Evolutionary conservation across 2,888 invertebrate genomes (phyloP), one percentile per base, ranked within the genome.

Genomic region (Trichopria drosophilae): DNA sequence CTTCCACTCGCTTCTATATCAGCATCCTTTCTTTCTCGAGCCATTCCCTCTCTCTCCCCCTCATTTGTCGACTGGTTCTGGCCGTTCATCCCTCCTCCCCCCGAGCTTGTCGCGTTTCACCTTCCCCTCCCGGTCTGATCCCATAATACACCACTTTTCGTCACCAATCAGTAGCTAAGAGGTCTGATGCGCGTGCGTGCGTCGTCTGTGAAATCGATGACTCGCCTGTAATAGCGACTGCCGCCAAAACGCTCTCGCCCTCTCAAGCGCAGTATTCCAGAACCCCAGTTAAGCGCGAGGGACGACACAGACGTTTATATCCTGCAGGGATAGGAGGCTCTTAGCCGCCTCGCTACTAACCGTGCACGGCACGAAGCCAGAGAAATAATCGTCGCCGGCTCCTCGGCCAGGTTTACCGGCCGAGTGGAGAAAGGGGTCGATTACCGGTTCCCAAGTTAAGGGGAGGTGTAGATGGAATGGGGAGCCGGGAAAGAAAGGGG

Each of bases 151-250:
- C 32, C 59, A 62, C 58, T 59, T 62, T 63, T 60, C 61, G 59
- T 61, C 60, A 60, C 60, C 60, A 60, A 63, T 61, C 61, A 63
- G 61, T 56, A 59, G 57, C 58, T 51, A 55, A 57, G 59, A 55
- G 58, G 50, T 52, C 54, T 51, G 44, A 46, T 60, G 62, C 61
- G 61, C 61, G 55, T 61, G 61, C 61, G 62, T 58, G 54, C 58
- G 58, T 50, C 54, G 54, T 55, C 58, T 45, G 55, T 60, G 61
- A 61, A 61, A 60, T 60, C 61, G 61, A 61, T 60, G 61, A 61
- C 54, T 58, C 57, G 59, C 51, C 55, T 53, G 58, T 58, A 59
- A 57, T 56, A 56, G 57, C 51, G 60, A 57, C 53, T 47, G 55
- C 53, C 59, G 60, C 59, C 61, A 63, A 61, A 63, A 62, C 61